phyloP scores from a whole-genome alignment of 2,113 vertebrate genomes.

The Astur gentilis region DNA sequence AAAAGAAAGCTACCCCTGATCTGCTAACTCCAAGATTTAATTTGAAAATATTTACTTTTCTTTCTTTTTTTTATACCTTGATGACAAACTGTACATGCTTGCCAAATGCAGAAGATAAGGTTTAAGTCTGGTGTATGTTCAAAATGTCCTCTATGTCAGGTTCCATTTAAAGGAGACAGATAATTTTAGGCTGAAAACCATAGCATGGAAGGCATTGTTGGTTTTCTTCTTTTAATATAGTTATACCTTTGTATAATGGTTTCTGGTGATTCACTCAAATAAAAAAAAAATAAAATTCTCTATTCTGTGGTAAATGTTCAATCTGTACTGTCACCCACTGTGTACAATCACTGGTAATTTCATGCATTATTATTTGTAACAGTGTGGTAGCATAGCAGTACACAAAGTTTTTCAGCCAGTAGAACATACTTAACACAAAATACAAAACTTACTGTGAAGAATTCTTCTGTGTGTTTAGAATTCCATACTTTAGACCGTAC shows the following conservation, averaged over 20 bases:
- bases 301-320: neutral
- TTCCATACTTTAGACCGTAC: neutral
- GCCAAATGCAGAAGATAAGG: neutral
- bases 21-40: neutral
- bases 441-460: neutral
- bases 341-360: conserved; percentile 5
- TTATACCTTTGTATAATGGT: neutral
- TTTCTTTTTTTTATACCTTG: neutral
- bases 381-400: neutral
- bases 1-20: too few species aligned
- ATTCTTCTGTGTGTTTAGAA: neutral
- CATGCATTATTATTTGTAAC: neutral
- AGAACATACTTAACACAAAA: neutral
- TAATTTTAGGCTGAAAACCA: neutral
- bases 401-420: neutral
- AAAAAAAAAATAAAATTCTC: neutral
- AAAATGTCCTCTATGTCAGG: neutral
- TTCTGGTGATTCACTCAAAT: neutral
- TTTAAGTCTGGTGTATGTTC: neutral
- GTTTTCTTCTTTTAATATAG: neutral
- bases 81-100: neutral
- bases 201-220: neutral
- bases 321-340: neutral
- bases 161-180: neutral
- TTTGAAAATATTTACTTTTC: neutral